Evolutionary conservation across 2,888 invertebrate genomes (phyloP), one percentile per base, ranked within the genome.

Genomic region (Sericinus montela): DNA sequence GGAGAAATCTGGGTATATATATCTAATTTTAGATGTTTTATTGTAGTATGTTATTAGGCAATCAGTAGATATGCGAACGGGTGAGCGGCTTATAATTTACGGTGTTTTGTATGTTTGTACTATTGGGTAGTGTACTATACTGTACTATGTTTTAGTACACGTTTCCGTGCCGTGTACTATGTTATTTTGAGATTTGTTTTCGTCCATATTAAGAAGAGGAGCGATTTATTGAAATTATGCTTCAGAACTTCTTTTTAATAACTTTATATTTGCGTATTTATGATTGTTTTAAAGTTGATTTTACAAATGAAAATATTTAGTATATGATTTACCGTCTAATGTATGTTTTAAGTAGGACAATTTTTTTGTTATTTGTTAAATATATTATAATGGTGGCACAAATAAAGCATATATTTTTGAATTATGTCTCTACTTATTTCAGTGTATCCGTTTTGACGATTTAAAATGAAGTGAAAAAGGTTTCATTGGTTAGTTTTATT

Each of bases 331-430:
- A 16, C 15, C 28, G 14, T 13, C 45, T 51, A 50, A 25, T 8
- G 45, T 49, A 52, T 62, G 64, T 59, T 61, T 50, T 76, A 75
- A 76, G 74, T 80, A 80, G 80, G 52, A 58, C 65, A 80, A 75
- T 79, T 75, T 25, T n/a, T 43, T 75, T 75, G 78, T 80, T 79
- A 78, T 76, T 71, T 80, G 72, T 80, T 79, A 73, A 69, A 62
- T 66, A 62, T 69, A 73, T 75, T 65, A 70, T 66, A 54, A 41
- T 56, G 51, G 48, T 53, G 57, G 67, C 62, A 59, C 57, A 69
- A 76, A 73, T 76, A 74, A 77, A 75, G 7, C 65, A 57, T 67
- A 56, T 66, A 72, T 72, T 69, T 61, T 55, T 58, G 62, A 67
- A n/a, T 9, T 1, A 3, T 29, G 3, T 29, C n/a, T 10, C n/a